Base-by-base conservation (phyloP, 2,888 invertebrate genomes). In the Idaea aversata region DNA sequence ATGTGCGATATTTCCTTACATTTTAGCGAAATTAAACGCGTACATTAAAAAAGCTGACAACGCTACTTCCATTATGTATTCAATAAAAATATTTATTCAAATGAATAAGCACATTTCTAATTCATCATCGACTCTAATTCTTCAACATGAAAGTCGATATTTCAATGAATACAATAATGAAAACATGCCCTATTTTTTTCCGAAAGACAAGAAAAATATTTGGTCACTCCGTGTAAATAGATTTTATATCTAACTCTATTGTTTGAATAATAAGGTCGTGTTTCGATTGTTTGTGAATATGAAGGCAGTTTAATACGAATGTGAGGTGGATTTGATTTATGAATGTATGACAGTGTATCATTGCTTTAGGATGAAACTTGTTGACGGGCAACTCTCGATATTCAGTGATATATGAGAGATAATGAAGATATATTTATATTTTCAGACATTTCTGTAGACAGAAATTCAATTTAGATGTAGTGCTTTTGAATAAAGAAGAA, bases 191-290 rank as follows among this genome's bases (percentile, higher is more conserved):
- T 76, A 75, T 77, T 79, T 82, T n/a, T 78, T 73, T 75, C 70
- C 71, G 73, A 79, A 77, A 76, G 77, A 76, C 68, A 69, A 69
- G 72, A 69, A 83, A 82, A 81, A 82, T 79, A 82, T 83, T 84
- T 81, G 83, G 79, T 78, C 81, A 81, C 74, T n/a, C n/a, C n/a
- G n/a, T n/a, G n/a, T n/a, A n/a, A n/a, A n/a, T n/a, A n/a, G n/a
- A n/a, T n/a, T n/a, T n/a, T n/a, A 76, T 64, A 66, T 72, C 72
- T 16, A 38, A 64, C 75, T 72, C 63, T 77, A 63, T 15, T 0
- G 0, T 4, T 5, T 0, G 0, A 34, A 0, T 3, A 6, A 7
- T 68, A 74, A 57, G 65, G 77, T 71, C 25, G n/a, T 57, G 67
- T 74, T 75, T 72, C 62, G 65, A 57, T 5, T 70, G 64, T 15